These are phyloP conservation scores for Nesoenas mayeri DNA, from an alignment of 2,113 vertebrate genomes.

Conservation along the genomic window DNA sequence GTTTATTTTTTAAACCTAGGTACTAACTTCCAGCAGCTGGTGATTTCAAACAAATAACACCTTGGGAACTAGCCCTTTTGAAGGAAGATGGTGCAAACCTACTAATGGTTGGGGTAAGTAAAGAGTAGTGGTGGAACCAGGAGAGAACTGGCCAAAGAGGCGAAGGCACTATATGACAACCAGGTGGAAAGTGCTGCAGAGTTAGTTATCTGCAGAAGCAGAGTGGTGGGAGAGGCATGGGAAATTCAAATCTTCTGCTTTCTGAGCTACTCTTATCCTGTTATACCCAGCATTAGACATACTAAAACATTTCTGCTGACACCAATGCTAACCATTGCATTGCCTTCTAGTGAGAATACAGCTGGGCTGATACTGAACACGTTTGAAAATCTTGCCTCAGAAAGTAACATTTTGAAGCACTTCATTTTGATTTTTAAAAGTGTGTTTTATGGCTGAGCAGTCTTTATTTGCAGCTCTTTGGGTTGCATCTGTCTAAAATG, in stretches of 20 bases:
- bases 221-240: not conserved
- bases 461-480: not conserved
- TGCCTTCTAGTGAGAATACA: not conserved
- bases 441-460: not conserved
- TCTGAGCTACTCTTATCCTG: not conserved
- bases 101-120: not conserved
- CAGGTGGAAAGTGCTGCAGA: not conserved
- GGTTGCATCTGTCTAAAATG: not conserved
- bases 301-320: not conserved
- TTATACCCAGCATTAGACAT: not conserved
- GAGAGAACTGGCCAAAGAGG: not conserved
- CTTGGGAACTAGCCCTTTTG: not conserved
- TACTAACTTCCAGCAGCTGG: not conserved
- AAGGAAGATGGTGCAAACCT: not conserved
- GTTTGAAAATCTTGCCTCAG: not conserved
- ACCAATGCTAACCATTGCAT: not conserved
- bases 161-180: accelerated
- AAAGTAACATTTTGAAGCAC: not conserved
- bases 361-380: not conserved
- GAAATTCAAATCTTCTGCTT: not conserved
- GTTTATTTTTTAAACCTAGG: not conserved
- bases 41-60: not conserved
- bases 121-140: not conserved
- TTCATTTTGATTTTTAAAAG: not conserved
- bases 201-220: not conserved